phyloP scores from a whole-genome alignment of 2,888 invertebrate species.

The Petrolisthes manimaculis region DNA sequence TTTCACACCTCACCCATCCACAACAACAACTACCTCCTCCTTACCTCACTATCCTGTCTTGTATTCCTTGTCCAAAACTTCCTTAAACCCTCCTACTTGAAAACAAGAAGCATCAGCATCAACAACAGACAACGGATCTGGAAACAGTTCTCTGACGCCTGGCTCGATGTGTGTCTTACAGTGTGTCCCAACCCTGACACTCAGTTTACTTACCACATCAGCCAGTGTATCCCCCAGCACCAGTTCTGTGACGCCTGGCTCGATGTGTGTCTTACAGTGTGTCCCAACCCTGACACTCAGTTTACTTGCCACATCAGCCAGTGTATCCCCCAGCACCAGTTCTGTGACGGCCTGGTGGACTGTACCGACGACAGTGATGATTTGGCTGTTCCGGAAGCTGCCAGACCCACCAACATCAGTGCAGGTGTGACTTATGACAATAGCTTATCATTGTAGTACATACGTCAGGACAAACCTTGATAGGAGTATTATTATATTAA shows the following conservation, averaged over 20 bases:
- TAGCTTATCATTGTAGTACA: background rate
- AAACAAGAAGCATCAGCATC: conserved; percentile 11
- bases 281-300: no score
- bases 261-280: no score
- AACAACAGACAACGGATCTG: conserved; percentile 41
- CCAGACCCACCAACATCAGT: conserved; percentile 66
- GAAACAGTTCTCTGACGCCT: conserved; percentile 42
- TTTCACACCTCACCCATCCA: background rate
- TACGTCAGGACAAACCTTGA: background rate
- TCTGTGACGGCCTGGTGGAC: conserved; percentile 78
- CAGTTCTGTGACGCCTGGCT: no score
- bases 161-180: conserved; percentile 68
- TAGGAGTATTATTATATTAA: background rate
- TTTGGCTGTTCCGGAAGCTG: conserved; percentile 72
- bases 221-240: conserved; percentile 76
- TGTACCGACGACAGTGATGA: conserved; percentile 81
- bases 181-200: conserved; percentile 74
- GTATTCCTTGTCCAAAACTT: no score
- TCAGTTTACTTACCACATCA: conserved; percentile 75
- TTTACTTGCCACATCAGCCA: no score
- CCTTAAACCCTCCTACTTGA: no score
- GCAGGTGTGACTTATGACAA: conserved; percentile 63
- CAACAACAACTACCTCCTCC: conserved; percentile 13
- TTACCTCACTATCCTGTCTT: background rate
- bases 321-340: no score